A percentile compares a stretch with the other conserved stretches of the same genome.
These are phyloP conservation scores for Arenaria interpres DNA, from an alignment of 2,113 vertebrate genomes.

Conservation along the genomic window DNA sequence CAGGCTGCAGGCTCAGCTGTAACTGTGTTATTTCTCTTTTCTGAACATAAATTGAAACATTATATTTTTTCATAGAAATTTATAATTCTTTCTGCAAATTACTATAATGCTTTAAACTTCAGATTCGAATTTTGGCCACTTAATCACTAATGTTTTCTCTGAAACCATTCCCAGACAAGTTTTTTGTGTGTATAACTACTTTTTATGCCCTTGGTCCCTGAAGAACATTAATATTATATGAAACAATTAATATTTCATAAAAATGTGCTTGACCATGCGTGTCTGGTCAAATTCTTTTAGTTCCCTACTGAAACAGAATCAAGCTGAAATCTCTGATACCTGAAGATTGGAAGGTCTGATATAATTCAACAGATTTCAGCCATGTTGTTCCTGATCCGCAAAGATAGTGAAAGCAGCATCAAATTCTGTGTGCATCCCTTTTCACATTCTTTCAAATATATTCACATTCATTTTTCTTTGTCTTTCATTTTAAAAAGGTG, in stretches of 20 bases:
- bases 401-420: background rate
- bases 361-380: background rate
- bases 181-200: accelerated
- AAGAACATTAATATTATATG: background rate
- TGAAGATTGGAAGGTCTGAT: background rate
- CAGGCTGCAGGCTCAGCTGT: background rate
- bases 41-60: background rate
- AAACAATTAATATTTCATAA: background rate
- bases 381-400: background rate
- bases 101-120: background rate
- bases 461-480: background rate
- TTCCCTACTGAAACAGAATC: background rate
- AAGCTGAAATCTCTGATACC: background rate
- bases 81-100: background rate
- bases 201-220: background rate
- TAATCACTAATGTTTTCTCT: background rate
- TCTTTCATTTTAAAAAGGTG: background rate
- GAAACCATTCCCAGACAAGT: background rate
- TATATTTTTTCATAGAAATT: background rate
- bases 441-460: background rate
- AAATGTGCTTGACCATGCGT: background rate
- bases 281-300: background rate
- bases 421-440: background rate
- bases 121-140: background rate
- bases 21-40: background rate